phyloP scores from a whole-genome alignment of 2,797 vertebrate genomes.

The Otolemur crassicaudatus region DNA sequence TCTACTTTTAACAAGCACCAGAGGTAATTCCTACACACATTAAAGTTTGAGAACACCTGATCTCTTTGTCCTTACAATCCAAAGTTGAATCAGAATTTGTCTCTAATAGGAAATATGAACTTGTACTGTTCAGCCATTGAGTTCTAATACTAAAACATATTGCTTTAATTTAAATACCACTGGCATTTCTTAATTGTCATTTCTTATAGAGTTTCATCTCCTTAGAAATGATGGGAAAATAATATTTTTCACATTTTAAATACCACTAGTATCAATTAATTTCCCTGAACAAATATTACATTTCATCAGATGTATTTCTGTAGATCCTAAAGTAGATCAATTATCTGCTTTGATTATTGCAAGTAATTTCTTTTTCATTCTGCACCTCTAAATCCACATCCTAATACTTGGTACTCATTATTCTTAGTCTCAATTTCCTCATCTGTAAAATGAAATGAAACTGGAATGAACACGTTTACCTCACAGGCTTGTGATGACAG shows the following conservation, averaged over 20 bases:
- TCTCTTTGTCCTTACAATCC: not conserved
- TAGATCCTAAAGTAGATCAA: not conserved
- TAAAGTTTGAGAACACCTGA: not conserved
- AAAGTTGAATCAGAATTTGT: not conserved
- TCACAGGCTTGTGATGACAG: not conserved
- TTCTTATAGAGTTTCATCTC: not conserved
- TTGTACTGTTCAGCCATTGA: not conserved
- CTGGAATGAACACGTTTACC: not conserved
- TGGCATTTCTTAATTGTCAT: conserved; percentile 5
- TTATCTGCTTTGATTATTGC: not conserved
- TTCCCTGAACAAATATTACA: conserved; percentile 1
- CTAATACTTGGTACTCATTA: not conserved
- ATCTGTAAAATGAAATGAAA: conserved; percentile 39
- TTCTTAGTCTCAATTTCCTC: conserved; percentile 41
- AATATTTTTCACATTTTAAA: conserved; percentile 53
- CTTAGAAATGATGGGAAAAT: conserved; percentile 17
- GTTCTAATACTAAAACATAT: conserved; percentile 53
- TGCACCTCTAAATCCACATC: not conserved
- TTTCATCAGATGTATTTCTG: not conserved
- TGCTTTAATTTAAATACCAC: conserved; percentile 50
- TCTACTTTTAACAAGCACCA: not conserved
- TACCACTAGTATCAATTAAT: conserved; percentile 12
- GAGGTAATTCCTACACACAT: not conserved
- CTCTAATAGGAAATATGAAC: conserved; percentile 33
- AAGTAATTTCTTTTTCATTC: not conserved